Evolutionary conservation across 2,797 vertebrate species (phyloP).

Genomic region (Psittacula echo): DNA sequence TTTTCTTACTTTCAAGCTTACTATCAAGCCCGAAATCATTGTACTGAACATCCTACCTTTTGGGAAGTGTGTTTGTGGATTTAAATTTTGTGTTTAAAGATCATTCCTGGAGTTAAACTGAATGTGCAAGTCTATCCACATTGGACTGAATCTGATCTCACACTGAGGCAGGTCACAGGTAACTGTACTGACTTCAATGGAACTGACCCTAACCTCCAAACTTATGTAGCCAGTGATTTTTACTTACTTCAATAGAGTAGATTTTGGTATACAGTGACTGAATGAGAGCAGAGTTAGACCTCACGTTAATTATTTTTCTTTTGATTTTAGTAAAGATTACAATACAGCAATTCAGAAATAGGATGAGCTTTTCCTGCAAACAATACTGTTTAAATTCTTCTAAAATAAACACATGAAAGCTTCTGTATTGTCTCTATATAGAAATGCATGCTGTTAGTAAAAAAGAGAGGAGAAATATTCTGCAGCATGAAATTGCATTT

Average conservation of each 20-base stretch:
- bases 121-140: background rate
- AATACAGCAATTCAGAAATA: background rate
- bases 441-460: background rate
- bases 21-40: background rate
- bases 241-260: background rate
- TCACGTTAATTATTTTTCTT: background rate
- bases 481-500: background rate
- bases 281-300: background rate
- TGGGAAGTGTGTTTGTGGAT: background rate
- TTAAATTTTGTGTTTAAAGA: background rate
- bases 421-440: background rate
- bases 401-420: slow-evolving; percentile 1
- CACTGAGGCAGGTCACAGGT: background rate
- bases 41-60: background rate
- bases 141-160: background rate
- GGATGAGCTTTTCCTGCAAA: background rate
- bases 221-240: background rate
- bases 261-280: background rate
- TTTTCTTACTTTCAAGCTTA: background rate
- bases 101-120: background rate
- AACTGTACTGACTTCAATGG: background rate
- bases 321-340: slow-evolving; percentile 1
- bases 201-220: rapidly evolving
- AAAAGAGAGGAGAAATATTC: slow-evolving; percentile 10
- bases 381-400: background rate